Evolutionary conservation across 2,888 invertebrate species (phyloP), one percentile per base, ranked within the genome.

Genomic region (Yponomeuta cagnagella): DNA sequence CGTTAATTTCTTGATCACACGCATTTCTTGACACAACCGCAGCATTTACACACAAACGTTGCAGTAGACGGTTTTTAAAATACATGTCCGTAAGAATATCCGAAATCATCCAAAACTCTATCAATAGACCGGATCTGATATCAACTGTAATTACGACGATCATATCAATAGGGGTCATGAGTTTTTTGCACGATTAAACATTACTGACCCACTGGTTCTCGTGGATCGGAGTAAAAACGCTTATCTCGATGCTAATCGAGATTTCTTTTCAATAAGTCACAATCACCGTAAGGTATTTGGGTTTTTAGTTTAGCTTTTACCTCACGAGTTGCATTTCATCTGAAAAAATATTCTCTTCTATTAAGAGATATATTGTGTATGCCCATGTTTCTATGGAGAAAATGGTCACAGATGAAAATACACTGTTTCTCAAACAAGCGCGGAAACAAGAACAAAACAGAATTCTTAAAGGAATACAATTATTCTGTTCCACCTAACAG

Each of bases 101-200:
- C 43, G 52, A 58, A 58, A 58, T 15, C 15, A 58, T 58, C 52
- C 52, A 12, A 58, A 15, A 12, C 52, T 4, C 3, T 58, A 58
- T 58, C 52, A 58, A 58, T 58, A 12, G 3, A 58, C 52, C 4
- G 15, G 52, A 58, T 58, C 52, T 12, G 52, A 58, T 3, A 15
- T 58, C 15, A 10, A 3, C 68, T 52, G 43, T 63, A 63, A 70
- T 70, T 63, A 63, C 63, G 70, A 70, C 63, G 63, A 70, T 70
- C n/a, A 30, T 69, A 70, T 70, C 70, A 23, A 70, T 70, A 9
- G 70, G 30, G 63, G 70, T 63, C 63, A 37, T 70, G 48, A 37
- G 33, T 70, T 69, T 69, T 70, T 70, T 70, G 70, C 70, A 70
- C 70, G 70, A 70, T 70, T 70, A 37, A 10, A 70, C 70, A 63